Evolutionary conservation across 2,797 vertebrate species (phyloP).

Genomic region (Falco novaeseelandiae): DNA sequence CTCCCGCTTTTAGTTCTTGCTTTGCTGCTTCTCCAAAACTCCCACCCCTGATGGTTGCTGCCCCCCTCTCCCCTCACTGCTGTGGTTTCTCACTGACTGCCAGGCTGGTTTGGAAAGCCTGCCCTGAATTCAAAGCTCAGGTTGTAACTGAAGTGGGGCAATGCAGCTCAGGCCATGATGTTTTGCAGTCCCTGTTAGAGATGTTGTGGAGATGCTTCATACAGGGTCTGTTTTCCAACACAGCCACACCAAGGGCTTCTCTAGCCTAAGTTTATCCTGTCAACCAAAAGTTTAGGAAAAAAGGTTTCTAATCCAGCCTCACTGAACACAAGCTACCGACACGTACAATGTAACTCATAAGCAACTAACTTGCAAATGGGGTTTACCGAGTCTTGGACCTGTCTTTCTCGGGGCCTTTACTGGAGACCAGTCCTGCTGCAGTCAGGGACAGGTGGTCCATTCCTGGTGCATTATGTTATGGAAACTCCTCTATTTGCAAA

Average conservation of each 20-base stretch:
- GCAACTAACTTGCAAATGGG: background rate
- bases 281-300: background rate
- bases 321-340: background rate
- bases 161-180: background rate
- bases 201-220: background rate
- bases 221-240: background rate
- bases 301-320: background rate
- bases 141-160: background rate
- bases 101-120: background rate
- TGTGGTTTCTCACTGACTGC: background rate
- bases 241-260: background rate
- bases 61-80: background rate
- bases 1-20: constrained; percentile 34
- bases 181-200: background rate
- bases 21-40: constrained; percentile 17
- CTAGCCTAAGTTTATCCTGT: background rate
- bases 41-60: background rate
- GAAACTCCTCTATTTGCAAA: background rate
- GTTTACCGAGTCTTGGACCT: background rate
- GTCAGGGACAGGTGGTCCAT: background rate
- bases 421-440: background rate
- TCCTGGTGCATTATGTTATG: background rate
- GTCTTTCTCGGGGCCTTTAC: background rate
- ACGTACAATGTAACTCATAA: background rate
- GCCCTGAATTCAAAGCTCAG: background rate